Base-by-base conservation (phyloP, 1,140 invertebrate genomes). In the Ostrea denselamellosa region DNA sequence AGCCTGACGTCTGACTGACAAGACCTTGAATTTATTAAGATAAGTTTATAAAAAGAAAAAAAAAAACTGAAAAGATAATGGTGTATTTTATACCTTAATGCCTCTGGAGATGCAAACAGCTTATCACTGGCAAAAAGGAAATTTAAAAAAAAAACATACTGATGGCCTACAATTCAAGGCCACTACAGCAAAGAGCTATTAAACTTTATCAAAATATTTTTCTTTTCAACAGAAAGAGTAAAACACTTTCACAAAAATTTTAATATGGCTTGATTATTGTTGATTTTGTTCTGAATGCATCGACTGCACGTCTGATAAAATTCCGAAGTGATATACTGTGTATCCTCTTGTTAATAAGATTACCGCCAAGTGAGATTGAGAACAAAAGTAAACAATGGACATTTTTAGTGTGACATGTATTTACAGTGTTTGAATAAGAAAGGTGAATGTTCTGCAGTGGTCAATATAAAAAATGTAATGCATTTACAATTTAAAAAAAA, bases 1-100 rank as follows among this genome's bases (percentile, higher is more conserved):
- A 62, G 2, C 10, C 25, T 77, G 65, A 14, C 28, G 25, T 77
- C 25, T 77, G 68, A 34, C 68, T 77, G 68, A 77, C 25, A 25
- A 28, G 68, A 77, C 68, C 68, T 77, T 77, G 68, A 34, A 77
- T 77, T 77, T 34, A 77, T 34, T 28, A 34, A 77, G 68, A 77
- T 77, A 77, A 77, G 68, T 28, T 25, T 34, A 77, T 77, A 12
- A 34, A 77, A 77, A 17, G 8, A 56, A n/a, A 62, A 77, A 17
- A 56, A 56, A n/a, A 62, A 17, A 44, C 34, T 5, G 1, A 5
- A 44, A 44, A 44, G 5, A 44, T 44, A 44, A 44, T 44, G 34
- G 34, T 44, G 5, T 44, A 44, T 44, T 62, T 62, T 62, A 62
- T 62, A 62, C 56, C 56, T 62, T 62, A 62, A 77, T 77, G 9